Evolutionary conservation across 2,113 vertebrate genomes (phyloP).

Genomic region (Zosterops pallidus): DNA sequence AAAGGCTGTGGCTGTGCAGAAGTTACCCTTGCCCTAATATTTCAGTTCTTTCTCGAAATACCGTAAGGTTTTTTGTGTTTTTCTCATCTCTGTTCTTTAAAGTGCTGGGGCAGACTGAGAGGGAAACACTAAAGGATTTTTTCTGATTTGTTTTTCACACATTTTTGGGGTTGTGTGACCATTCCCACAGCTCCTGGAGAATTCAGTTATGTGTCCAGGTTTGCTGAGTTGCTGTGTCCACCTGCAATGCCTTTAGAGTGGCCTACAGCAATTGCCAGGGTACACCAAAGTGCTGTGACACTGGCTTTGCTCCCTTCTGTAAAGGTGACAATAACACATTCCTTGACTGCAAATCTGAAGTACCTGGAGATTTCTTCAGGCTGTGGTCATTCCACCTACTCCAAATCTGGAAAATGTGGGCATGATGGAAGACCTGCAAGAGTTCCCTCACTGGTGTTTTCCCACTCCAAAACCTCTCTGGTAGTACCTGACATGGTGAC

Average conservation of each 20-base stretch:
- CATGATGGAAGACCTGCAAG: not conserved
- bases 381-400: not conserved
- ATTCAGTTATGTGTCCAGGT: not conserved
- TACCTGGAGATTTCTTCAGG: not conserved
- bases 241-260: not conserved
- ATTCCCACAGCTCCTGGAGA: not conserved
- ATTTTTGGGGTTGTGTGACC: not conserved
- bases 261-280: not conserved
- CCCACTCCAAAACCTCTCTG: not conserved
- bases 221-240: not conserved
- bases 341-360: not conserved
- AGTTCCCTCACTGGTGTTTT: not conserved
- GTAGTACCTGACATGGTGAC: not conserved
- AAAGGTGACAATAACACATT: rapidly evolving
- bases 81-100: not conserved
- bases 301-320: not conserved
- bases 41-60: not conserved
- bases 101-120: not conserved
- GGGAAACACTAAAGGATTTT: not conserved
- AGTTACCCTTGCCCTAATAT: not conserved
- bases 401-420: not conserved
- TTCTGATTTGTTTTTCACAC: not conserved
- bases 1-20: not conserved
- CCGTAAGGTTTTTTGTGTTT: rapidly evolving
- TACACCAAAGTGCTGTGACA: not conserved